These are phyloP conservation scores for Cheirogaleus medius DNA, from an alignment of 2,113 vertebrate species.

Conservation along the genomic window DNA sequence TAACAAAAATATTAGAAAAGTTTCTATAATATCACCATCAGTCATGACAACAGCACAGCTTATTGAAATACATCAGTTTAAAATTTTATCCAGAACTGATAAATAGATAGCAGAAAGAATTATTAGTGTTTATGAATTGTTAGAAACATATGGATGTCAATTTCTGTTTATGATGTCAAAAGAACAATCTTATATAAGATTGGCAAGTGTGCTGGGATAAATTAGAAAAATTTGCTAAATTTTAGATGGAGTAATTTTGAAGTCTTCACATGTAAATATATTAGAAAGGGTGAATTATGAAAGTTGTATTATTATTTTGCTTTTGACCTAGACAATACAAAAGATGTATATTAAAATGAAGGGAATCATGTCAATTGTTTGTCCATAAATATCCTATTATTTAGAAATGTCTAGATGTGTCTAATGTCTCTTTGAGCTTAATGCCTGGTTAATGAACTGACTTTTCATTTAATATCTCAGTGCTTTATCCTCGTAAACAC, in stretches of 20 bases:
- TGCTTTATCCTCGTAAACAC: background rate
- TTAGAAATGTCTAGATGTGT: background rate
- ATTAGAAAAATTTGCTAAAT: constrained; percentile 6
- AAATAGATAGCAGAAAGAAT: constrained; percentile 37
- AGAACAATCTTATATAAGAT: constrained; percentile 36
- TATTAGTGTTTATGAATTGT: constrained; percentile 18
- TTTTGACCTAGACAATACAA: background rate
- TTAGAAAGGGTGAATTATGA: background rate
- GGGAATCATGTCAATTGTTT: background rate
- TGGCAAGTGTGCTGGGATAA: background rate
- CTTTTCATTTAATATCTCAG: background rate
- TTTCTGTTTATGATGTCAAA: constrained; percentile 54
- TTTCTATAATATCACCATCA: constrained; percentile 26
- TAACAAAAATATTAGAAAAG: constrained; percentile 53
- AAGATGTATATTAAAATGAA: background rate
- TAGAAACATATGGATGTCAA: constrained; percentile 13
- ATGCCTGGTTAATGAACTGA: background rate
- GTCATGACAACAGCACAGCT: background rate
- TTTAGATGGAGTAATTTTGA: constrained; percentile 11
- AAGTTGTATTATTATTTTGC: background rate
- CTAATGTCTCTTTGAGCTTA: background rate
- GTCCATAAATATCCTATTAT: background rate
- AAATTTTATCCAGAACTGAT: constrained; percentile 26
- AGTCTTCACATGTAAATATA: background rate
- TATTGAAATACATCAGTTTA: constrained; percentile 32